phyloP scores from a whole-genome alignment of 2,888 invertebrate genomes.

The Morpho deidamia region DNA sequence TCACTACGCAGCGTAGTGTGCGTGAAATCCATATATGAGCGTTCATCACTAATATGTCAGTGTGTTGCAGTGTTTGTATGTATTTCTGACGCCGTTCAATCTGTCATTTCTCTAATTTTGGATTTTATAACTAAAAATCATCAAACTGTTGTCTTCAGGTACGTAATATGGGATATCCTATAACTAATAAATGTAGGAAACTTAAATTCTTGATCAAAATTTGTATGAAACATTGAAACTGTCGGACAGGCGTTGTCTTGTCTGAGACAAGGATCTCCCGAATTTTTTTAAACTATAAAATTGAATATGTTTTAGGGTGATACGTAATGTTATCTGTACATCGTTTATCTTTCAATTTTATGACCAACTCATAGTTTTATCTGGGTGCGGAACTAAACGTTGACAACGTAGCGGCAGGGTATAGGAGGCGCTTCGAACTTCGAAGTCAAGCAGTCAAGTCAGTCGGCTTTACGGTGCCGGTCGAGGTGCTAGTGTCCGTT shows the following conservation, averaged over 20 bases:
- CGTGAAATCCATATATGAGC: slow-evolving; percentile 41
- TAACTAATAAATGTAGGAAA: slow-evolving; percentile 16
- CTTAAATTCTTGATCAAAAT: slow-evolving; percentile 6
- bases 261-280: slow-evolving; percentile 32
- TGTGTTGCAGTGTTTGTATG: slow-evolving; percentile 45
- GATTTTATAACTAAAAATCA: slow-evolving; percentile 73
- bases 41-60: slow-evolving; percentile 41
- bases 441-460: too few species aligned
- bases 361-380: slow-evolving; percentile 54
- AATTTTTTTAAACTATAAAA: background rate
- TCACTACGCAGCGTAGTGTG: slow-evolving; percentile 51
- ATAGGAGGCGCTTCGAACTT: slow-evolving; percentile 24
- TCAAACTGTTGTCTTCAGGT: slow-evolving; percentile 69
- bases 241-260: slow-evolving; percentile 68
- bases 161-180: slow-evolving; percentile 44
- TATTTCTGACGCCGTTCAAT: slow-evolving; percentile 69
- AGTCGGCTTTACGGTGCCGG: slow-evolving; percentile 71
- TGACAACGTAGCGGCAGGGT: slow-evolving; percentile 35
- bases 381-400: slow-evolving; percentile 43
- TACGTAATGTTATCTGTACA: slow-evolving; percentile 42
- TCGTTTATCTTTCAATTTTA: slow-evolving; percentile 53
- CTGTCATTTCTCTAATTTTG: slow-evolving; percentile 65
- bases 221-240: slow-evolving; percentile 35
- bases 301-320: background rate
- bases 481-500: slow-evolving; percentile 52